Percentiles rank a stretch among this genome's conserved stretches.
Conservation (phyloP, 2,113 vertebrate genomes). For the Galbula dea region DNA sequence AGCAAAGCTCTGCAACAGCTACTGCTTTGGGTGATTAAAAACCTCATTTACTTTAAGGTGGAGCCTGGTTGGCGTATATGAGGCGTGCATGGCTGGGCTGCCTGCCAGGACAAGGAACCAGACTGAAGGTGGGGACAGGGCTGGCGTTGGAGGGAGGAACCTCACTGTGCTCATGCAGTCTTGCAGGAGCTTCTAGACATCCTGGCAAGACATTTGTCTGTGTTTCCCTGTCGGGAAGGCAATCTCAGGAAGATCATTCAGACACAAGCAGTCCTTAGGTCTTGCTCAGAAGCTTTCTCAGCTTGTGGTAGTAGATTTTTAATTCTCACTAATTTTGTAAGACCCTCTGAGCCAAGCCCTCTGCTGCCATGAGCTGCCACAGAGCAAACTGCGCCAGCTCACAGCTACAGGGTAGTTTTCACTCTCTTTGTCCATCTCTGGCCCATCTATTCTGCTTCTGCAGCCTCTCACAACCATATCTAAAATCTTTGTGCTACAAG, state of each 20-base stretch:
- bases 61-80: background rate
- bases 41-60: background rate
- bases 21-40: background rate
- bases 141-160: background rate
- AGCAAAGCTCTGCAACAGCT: background rate
- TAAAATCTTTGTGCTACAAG: background rate
- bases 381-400: background rate
- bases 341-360: background rate
- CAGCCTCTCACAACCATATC: background rate
- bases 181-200: background rate
- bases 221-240: background rate
- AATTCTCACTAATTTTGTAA: background rate
- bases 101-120: background rate
- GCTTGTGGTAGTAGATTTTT: background rate
- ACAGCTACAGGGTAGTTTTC: background rate
- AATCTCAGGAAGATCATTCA: background rate
- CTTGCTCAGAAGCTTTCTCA: background rate
- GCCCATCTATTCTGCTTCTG: background rate
- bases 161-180: accelerated
- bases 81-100: accelerated
- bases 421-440: background rate
- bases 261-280: background rate
- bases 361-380: background rate
- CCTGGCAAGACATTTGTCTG: background rate
- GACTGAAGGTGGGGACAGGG: background rate